A percentile compares a stretch with the other conserved stretches of the same genome.
Conservation (phyloP, 2,797 vertebrate species). For the Silurus aristotelis region DNA sequence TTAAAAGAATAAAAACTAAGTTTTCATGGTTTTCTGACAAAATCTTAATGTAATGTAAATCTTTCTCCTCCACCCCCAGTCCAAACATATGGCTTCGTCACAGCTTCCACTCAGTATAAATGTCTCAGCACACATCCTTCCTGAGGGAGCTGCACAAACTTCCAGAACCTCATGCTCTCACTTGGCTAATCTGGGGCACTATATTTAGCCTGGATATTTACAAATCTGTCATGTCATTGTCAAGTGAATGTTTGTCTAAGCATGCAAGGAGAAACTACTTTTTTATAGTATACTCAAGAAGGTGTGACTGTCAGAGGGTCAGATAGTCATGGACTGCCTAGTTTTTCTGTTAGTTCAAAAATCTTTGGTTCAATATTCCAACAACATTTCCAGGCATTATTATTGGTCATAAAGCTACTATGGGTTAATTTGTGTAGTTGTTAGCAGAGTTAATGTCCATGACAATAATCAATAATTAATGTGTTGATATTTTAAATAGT, state of each 20-base stretch:
- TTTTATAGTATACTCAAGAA: constrained; percentile 27
- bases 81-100: constrained; percentile 26
- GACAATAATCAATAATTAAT: not conserved
- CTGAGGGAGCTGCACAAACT: constrained; percentile 43
- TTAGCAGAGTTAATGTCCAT: not conserved
- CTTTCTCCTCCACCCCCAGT: constrained; percentile 14
- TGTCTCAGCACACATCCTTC: constrained; percentile 52
- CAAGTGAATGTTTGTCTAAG: constrained; percentile 52
- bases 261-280: constrained; percentile 7
- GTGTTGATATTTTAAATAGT: not conserved
- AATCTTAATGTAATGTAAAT: not conserved
- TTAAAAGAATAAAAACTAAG: not conserved
- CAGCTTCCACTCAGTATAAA: constrained; percentile 58
- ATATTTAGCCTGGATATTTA: constrained; percentile 58
- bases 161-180: constrained; percentile 43
- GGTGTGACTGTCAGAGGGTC: constrained; percentile 24
- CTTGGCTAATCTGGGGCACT: constrained; percentile 51
- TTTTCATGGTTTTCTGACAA: constrained; percentile 20
- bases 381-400: not conserved
- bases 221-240: constrained; percentile 52
- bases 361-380: not conserved
- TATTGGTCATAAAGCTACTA: not conserved
- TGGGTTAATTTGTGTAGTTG: not conserved
- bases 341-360: constrained; percentile 1
- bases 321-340: constrained; percentile 14